Evolutionary conservation across 2,797 vertebrate genomes (phyloP).

Genomic region (Clarias fuscus): DNA sequence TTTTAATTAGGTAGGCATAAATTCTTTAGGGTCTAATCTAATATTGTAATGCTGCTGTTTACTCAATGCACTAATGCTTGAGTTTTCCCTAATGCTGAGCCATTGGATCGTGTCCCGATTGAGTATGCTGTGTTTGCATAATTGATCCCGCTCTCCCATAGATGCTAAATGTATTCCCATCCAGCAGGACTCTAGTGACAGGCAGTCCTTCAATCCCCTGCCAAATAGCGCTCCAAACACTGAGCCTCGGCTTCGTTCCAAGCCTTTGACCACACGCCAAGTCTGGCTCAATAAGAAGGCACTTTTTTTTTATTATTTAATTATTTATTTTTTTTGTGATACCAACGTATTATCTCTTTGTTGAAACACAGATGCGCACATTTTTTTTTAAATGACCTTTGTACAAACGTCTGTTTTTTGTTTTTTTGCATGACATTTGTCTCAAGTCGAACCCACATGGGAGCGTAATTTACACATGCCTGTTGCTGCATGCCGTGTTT

Average conservation of each 20-base stretch:
- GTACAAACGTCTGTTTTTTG: background rate
- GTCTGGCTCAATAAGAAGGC: background rate
- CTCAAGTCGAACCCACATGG: background rate
- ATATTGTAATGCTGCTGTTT: slow-evolving; percentile 60
- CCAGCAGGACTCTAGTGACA: slow-evolving; percentile 41
- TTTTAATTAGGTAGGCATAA: slow-evolving; percentile 58
- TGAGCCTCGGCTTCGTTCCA: background rate
- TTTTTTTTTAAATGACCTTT: background rate
- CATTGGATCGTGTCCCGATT: slow-evolving; percentile 56
- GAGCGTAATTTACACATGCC: slow-evolving; percentile 10
- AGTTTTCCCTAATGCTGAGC: slow-evolving; percentile 57
- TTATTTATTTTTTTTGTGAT: background rate
- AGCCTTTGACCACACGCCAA: background rate
- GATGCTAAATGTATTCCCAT: slow-evolving; percentile 57
- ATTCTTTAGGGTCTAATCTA: slow-evolving; percentile 61
- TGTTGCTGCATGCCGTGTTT: background rate
- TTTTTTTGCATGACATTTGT: background rate
- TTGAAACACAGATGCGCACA: background rate
- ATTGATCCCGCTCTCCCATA: slow-evolving; percentile 60
- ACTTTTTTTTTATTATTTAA: too few species aligned
- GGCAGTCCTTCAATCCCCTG: slow-evolving; percentile 39
- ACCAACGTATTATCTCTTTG: background rate
- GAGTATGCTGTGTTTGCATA: slow-evolving; percentile 61
- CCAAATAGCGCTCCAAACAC: background rate
- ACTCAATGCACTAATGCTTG: slow-evolving; percentile 62